phyloP scores from a whole-genome alignment of 2,888 invertebrate species.

The Drosophila anceps region DNA sequence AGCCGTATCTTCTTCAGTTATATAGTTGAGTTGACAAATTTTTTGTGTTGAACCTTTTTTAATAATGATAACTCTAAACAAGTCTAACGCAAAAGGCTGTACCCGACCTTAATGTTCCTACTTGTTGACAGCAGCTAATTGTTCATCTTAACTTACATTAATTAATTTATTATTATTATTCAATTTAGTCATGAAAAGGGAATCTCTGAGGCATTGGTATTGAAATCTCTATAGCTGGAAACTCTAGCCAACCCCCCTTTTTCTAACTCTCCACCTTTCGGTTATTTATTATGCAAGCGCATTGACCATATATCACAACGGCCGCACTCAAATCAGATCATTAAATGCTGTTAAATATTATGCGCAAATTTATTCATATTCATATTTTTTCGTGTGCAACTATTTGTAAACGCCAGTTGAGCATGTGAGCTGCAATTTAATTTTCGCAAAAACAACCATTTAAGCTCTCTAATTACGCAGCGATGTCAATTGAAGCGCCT shows the following conservation, averaged over 20 bases:
- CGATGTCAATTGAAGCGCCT: conserved; percentile 51
- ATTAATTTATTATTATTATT: no score
- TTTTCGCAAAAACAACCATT: conserved; percentile 56
- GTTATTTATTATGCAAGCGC: neutral
- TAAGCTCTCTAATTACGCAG: conserved; percentile 50
- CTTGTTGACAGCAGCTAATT: no score
- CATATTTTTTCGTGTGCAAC: neutral
- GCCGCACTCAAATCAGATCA: conserved; percentile 8
- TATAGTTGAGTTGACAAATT: no score
- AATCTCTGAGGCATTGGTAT: no score
- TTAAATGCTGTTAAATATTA: conserved; percentile 16
- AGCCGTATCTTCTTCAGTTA: no score
- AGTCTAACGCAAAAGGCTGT: no score
- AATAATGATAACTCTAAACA: no score
- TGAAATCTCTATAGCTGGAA: no score
- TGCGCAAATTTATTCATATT: conserved; percentile 9
- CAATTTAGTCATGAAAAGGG: no score
- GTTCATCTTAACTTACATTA: no score
- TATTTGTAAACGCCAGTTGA: conserved; percentile 36
- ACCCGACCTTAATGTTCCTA: no score
- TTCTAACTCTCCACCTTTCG: neutral
- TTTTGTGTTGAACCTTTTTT: no score
- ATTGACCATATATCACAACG: neutral
- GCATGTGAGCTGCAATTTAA: conserved; percentile 44
- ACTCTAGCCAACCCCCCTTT: neutral